Conservation (phyloP, 1,140 invertebrate genomes). For the Probaryconus sp. region DNA sequence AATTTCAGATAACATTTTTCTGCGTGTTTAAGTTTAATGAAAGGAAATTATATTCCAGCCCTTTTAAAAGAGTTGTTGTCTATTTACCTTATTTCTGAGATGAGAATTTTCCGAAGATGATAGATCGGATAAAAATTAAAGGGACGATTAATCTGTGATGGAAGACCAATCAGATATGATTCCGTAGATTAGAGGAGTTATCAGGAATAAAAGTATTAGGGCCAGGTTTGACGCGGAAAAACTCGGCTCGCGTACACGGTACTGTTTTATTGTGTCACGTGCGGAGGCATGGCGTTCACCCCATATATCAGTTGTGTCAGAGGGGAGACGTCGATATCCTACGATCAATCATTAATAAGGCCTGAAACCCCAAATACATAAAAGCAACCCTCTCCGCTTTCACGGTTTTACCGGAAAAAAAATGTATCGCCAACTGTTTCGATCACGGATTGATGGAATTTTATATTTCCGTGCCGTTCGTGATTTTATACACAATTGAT, state of each 20-base stretch:
- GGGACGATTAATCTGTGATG: conserved; percentile 29
- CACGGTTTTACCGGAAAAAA: conserved; percentile 57
- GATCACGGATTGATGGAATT: conserved; percentile 77
- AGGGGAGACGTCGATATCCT: conserved; percentile 78
- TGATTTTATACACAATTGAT: conserved; percentile 68
- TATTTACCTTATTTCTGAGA: too few relatives aligned
- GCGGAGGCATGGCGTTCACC: conserved; percentile 68
- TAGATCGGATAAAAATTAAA: conserved; percentile 5
- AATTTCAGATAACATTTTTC: too few relatives aligned
- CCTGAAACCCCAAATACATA: conserved; percentile 76
- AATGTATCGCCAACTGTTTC: conserved; percentile 70
- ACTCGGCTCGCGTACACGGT: conserved; percentile 26
- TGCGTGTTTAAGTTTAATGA: too few relatives aligned
- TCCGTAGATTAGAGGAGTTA: conserved; percentile 54
- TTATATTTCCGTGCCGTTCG: conserved; percentile 73
- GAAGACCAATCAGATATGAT: conserved; percentile 46
- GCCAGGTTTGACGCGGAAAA: conserved; percentile 54
- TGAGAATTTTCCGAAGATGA: conserved; percentile 6
- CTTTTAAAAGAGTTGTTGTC: too few relatives aligned
- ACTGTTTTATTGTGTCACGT: conserved; percentile 77
- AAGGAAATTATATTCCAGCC: too few relatives aligned
- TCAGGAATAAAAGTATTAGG: conserved; percentile 65
- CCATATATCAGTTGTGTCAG: conserved; percentile 76
- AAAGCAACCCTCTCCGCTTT: conserved; percentile 62
- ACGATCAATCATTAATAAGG: conserved; percentile 79